A percentile compares a stretch with the other conserved stretches of the same genome.
phyloP scores from a whole-genome alignment of 2,888 invertebrate genomes.

The Rhagophthalmus giganteus region DNA sequence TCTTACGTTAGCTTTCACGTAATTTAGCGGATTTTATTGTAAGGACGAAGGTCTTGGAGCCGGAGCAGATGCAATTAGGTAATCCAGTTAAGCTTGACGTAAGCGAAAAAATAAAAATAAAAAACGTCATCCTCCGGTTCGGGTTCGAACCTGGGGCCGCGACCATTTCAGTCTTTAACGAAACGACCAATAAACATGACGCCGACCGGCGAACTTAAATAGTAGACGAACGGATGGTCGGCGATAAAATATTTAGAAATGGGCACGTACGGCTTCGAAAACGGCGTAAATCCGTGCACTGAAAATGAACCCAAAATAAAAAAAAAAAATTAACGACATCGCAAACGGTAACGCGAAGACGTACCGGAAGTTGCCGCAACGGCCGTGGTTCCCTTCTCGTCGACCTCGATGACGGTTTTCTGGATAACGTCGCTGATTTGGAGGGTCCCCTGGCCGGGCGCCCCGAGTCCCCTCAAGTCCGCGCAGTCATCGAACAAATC shows the following conservation, averaged over 20 bases:
- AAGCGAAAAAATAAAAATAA: too few species aligned
- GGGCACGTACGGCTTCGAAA: neutral
- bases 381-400: slow-evolving; percentile 6
- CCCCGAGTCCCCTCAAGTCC: neutral
- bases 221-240: slow-evolving; percentile 6
- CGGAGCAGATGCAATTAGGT: too few species aligned
- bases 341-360: neutral
- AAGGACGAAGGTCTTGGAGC: too few species aligned
- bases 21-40: too few species aligned
- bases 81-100: too few species aligned
- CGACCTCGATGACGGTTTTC: slow-evolving; percentile 4
- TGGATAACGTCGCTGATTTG: slow-evolving; percentile 1
- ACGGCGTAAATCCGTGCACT: neutral
- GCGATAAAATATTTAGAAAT: neutral
- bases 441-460: neutral
- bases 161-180: too few species aligned
- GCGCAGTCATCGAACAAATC: slow-evolving; percentile 1
- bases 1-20: too few species aligned
- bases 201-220: neutral
- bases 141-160: too few species aligned
- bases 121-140: too few species aligned
- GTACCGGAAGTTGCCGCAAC: slow-evolving; percentile 4
- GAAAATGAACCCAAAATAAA: neutral
- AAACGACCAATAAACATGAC: slow-evolving; percentile 3
- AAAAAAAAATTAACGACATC: neutral